Evolutionary conservation across 1,140 invertebrate species (phyloP).

Genomic region (Lanistes nyassanus): DNA sequence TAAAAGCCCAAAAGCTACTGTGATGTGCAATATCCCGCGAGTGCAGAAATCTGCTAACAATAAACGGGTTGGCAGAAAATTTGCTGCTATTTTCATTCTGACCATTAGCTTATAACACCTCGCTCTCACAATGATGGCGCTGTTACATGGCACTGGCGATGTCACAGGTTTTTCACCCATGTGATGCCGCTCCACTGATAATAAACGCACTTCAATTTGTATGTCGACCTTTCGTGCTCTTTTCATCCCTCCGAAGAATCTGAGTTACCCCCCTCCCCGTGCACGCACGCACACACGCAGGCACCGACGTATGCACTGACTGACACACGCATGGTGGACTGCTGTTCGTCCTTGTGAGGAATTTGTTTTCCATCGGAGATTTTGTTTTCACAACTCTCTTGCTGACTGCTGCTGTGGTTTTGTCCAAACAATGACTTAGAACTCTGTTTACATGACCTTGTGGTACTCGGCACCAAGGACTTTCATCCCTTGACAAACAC

Average conservation of each 20-base stretch:
- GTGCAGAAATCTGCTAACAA: no score
- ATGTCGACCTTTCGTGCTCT: not conserved
- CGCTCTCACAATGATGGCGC: not conserved
- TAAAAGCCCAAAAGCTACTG: no score
- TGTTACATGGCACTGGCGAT: not conserved
- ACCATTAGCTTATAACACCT: no score
- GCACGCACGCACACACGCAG: not conserved
- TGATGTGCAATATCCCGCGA: no score
- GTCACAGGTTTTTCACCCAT: not conserved
- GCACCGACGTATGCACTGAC: not conserved
- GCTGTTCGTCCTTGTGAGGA: no score
- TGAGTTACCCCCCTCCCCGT: not conserved
- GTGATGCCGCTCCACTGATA: not conserved
- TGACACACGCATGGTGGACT: not conserved
- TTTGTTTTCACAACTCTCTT: not conserved
- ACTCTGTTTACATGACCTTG: not conserved
- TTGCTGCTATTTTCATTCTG: no score
- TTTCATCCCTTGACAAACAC: no score
- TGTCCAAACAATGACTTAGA: not conserved
- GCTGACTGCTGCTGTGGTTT: not conserved
- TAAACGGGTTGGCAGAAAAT: no score
- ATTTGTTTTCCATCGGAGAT: not conserved
- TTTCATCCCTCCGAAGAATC: not conserved
- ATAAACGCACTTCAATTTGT: not conserved
- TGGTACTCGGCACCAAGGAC: not conserved